Percentiles rank a stretch among this genome's conserved stretches.
phyloP scores from a whole-genome alignment of 2,888 invertebrate species.

The Scaptomyza caliginosa region DNA sequence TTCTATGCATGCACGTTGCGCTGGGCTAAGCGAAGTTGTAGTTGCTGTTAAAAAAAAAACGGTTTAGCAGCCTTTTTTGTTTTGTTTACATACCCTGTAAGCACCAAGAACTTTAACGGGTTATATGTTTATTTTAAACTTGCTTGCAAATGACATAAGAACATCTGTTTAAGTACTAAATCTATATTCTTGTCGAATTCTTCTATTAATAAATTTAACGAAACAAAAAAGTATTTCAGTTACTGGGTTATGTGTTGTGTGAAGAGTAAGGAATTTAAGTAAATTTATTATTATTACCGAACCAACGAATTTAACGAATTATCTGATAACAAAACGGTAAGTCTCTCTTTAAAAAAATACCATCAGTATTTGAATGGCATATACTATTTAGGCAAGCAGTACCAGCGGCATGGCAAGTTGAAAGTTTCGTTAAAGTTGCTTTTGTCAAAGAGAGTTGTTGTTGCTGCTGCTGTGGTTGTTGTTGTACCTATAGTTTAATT shows the following conservation, averaged over 20 bases:
- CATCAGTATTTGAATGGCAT: background rate
- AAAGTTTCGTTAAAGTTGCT: constrained; percentile 26
- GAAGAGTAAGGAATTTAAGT: too few species aligned
- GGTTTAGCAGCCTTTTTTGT: constrained; percentile 18
- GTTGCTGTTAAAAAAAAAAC: constrained; percentile 23
- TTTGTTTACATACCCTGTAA: constrained; percentile 19
- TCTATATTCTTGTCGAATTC: too few species aligned
- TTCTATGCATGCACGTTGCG: constrained; percentile 67
- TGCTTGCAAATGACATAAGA: too few species aligned
- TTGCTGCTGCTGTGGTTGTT: constrained; percentile 15
- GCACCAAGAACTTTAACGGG: background rate
- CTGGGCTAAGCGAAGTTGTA: constrained; percentile 12
- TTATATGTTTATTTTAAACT: too few species aligned
- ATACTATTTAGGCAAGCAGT: background rate
- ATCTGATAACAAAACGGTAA: background rate
- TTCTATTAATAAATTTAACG: too few species aligned
- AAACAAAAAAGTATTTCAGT: too few species aligned
- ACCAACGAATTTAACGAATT: too few species aligned
- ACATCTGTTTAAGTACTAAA: too few species aligned
- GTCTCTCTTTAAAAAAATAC: background rate
- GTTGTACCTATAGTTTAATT: constrained; percentile 44
- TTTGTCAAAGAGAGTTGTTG: constrained; percentile 10
- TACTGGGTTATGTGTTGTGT: too few species aligned
- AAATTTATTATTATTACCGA: too few species aligned
- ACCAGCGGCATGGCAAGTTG: constrained; percentile 15